Evolutionary conservation across 2,888 invertebrate genomes (phyloP).

Genomic region (Arenicola marina): DNA sequence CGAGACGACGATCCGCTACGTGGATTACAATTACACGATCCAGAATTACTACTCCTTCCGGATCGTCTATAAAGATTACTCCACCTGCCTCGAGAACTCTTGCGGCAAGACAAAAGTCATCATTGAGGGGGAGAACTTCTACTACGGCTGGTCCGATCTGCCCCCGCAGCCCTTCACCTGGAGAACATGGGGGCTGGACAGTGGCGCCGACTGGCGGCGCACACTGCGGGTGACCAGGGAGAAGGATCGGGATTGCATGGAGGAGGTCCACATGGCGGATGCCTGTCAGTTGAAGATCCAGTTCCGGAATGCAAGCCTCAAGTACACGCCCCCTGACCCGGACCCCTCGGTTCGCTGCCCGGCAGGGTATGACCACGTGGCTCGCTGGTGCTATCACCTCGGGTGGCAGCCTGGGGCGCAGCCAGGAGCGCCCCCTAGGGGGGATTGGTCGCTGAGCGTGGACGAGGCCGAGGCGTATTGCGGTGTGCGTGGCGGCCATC

Average conservation of each 20-base stretch:
- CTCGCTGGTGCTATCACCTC: neutral
- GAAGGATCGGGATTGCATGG: neutral
- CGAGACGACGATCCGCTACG: neutral
- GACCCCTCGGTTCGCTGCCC: neutral
- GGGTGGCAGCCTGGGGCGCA: neutral
- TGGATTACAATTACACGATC: neutral
- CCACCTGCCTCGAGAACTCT: neutral
- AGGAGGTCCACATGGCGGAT: neutral
- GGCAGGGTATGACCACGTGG: neutral
- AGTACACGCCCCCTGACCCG: neutral
- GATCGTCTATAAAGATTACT: neutral
- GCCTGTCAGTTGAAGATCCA: neutral
- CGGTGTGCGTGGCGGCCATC: neutral
- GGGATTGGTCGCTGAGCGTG: neutral
- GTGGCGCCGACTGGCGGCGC: neutral
- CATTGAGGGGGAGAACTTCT: neutral
- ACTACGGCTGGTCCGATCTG: neutral
- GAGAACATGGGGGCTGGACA: conserved; percentile 8
- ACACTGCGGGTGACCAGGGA: neutral
- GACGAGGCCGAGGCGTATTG: neutral
- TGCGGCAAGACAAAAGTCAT: neutral
- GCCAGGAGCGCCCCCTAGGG: neutral
- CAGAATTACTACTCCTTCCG: neutral
- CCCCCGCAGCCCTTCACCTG: neutral
- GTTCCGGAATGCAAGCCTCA: neutral